These are phyloP conservation scores for Diachasmimorpha longicaudata DNA, from an alignment of 1,140 invertebrate species.

Conservation along the genomic window DNA sequence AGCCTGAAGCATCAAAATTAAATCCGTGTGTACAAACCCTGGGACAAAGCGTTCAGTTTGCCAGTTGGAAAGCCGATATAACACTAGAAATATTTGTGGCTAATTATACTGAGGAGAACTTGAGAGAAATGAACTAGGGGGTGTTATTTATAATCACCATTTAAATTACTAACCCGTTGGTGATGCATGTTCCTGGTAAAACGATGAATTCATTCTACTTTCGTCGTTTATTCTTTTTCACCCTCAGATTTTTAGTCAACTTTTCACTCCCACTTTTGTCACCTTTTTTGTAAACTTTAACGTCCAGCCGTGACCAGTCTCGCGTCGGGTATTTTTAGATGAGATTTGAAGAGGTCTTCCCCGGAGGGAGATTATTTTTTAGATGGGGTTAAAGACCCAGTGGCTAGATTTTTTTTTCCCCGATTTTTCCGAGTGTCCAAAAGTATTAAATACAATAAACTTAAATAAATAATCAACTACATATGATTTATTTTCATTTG, in stretches of 20 bases:
- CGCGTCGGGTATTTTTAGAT: background rate
- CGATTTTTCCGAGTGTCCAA: too few species aligned
- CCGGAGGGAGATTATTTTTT: too few species aligned
- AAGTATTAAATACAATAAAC: too few species aligned
- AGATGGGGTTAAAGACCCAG: background rate
- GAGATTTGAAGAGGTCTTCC: too few species aligned
- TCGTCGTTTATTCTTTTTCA: background rate
- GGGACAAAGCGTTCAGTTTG: background rate
- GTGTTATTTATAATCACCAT: conserved; percentile 20
- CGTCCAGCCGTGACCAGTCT: background rate
- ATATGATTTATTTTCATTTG: too few species aligned
- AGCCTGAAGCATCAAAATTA: background rate
- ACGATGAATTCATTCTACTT: background rate
- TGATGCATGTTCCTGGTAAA: conserved; percentile 6
- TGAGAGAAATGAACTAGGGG: conserved; percentile 4
- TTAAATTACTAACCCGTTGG: conserved; percentile 16
- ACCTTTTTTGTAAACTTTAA: background rate
- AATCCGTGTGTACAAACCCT: background rate
- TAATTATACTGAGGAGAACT: conserved; percentile 13
- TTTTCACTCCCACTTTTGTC: background rate
- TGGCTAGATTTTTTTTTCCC: background rate
- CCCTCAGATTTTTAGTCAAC: background rate
- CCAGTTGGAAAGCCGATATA: background rate
- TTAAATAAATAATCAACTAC: too few species aligned
- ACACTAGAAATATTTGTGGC: conserved; percentile 4